Base-by-base conservation (phyloP, 64 coral and sea anemone genomes). In the Acropora yongei region DNA sequence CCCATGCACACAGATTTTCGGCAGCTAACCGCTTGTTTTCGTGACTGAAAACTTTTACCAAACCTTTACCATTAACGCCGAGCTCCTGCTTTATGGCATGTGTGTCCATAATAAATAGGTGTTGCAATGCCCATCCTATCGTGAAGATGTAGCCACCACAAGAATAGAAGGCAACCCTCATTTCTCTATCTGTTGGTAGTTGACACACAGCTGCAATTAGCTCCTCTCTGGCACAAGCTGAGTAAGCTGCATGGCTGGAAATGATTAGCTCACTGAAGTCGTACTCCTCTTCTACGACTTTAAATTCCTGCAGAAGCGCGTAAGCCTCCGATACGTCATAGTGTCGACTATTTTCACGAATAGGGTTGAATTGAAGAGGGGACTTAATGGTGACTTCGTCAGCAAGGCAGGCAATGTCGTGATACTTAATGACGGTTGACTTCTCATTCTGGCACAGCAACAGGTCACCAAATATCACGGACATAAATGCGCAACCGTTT, bases 101-200 rank as follows among this genome's bases (percentile, higher is more conserved):
- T 44, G 92, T 94, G 87, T 94, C 87, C 40, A 94, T 63, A 55
- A 94, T 55, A 76, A 94, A 94, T 47, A 83, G 82, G 5, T 94
- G 18, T 46, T 6, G 19, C 30, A 39, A 85, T 76, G 42, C 50
- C 72, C 71, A 94, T 74, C 72, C 92, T 67, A 94, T 82, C 17
- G 78, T 80, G 78, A 94, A 84, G 63, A 73, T 94, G 76, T 89
- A 94, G 3, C 78, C 87, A 39, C 92, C 86, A 43, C 92, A 93
- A 65, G 86, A 76, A 87, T 77, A 93, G 50, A 93, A 74, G 43
- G 78, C 92, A 42, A 93, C 0, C 74, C 80, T 80, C 47, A 51
- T 46, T 44, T 71, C 6, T 55, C 0, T 55, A 61, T 77, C 50
- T 9, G 49, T 61, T 41, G 72, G 58, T 2, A 89, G 71, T 53